These are phyloP conservation scores for Drosophila multiciliata DNA, from an alignment of 2,888 invertebrate genomes.

Conservation along the genomic window DNA sequence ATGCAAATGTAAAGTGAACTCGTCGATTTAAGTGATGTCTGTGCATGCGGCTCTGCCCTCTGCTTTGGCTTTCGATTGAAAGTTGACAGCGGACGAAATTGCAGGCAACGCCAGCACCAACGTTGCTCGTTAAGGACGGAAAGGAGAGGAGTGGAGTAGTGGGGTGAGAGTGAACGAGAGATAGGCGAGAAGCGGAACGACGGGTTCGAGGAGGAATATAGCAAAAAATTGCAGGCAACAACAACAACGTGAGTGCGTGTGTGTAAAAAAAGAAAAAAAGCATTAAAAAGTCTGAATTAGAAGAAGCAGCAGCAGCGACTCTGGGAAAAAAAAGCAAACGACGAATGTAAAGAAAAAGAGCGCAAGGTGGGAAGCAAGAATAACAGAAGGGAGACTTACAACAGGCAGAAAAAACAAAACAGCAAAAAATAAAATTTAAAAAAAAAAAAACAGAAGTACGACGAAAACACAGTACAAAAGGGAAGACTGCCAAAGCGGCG, in stretches of 20 bases:
- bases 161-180: slow-evolving; percentile 1
- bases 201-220: slow-evolving; percentile 56
- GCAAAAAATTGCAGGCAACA: slow-evolving; percentile 62
- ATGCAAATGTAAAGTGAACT: slow-evolving; percentile 44
- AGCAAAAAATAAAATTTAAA: slow-evolving; percentile 15
- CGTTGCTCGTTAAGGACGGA: slow-evolving; percentile 20
- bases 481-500: slow-evolving; percentile 18
- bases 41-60: slow-evolving; percentile 32
- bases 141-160: slow-evolving; percentile 11
- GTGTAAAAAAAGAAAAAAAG: slow-evolving; percentile 40
- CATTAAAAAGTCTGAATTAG: slow-evolving; percentile 51
- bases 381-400: slow-evolving; percentile 31
- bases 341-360: slow-evolving; percentile 41
- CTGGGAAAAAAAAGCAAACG: slow-evolving; percentile 35
- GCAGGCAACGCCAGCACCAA: slow-evolving; percentile 49
- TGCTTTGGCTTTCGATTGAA: slow-evolving; percentile 39
- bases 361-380: slow-evolving; percentile 52
- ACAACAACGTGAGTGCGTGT: slow-evolving; percentile 66
- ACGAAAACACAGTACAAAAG: slow-evolving; percentile 31
- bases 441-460: slow-evolving; percentile 34
- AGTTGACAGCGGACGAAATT: slow-evolving; percentile 40
- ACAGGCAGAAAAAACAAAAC: slow-evolving; percentile 30
- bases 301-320: slow-evolving; percentile 36
- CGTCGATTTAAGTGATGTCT: slow-evolving; percentile 39
- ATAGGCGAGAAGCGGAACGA: slow-evolving; percentile 38